Percentiles rank a stretch among this genome's conserved stretches.
Conservation (phyloP, 2,113 vertebrate species). For the Colinus virginianus region DNA sequence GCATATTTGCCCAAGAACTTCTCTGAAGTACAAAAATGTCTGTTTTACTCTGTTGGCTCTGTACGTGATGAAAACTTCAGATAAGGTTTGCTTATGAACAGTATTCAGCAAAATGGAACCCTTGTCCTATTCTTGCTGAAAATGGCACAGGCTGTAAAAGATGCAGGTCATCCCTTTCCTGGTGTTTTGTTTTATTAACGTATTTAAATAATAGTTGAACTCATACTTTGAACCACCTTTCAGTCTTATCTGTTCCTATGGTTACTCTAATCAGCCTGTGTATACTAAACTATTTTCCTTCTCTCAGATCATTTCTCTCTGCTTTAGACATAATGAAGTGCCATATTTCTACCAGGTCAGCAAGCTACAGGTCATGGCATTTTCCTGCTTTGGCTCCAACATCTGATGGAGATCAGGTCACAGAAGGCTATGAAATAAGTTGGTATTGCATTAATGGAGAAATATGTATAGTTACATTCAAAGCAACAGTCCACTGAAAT, state of each 20-base stretch:
- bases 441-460: not conserved
- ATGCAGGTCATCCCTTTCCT: not conserved
- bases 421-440: not conserved
- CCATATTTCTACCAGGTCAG: not conserved
- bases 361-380: not conserved
- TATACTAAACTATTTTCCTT: not conserved
- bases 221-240: not conserved
- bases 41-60: not conserved
- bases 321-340: not conserved
- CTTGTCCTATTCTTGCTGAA: not conserved
- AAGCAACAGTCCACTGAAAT: not conserved
- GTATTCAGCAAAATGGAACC: not conserved
- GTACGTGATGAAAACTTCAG: not conserved
- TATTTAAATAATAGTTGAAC: not conserved
- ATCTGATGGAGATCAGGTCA: not conserved
- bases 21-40: slow-evolving; percentile 6
- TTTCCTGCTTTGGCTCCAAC: not conserved
- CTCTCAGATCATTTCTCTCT: not conserved
- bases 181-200: not conserved
- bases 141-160: not conserved
- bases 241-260: not conserved
- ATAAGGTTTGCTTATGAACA: not conserved
- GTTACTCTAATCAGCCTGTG: not conserved
- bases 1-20: slow-evolving; percentile 2
- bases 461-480: not conserved